Conservation (phyloP, 2,113 vertebrate genomes). For the Cercocebus atys region DNA sequence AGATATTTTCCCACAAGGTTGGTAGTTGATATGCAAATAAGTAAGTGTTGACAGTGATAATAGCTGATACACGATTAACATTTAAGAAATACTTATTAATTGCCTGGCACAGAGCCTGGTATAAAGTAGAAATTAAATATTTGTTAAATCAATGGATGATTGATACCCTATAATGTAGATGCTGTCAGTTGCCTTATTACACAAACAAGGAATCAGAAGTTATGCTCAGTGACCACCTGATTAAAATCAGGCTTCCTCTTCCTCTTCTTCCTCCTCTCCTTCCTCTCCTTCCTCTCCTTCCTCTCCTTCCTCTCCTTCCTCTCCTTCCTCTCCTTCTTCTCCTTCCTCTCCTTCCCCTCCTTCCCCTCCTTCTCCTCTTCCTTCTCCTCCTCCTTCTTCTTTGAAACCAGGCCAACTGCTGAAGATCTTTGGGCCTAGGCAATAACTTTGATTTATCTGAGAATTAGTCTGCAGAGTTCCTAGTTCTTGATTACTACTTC, state of each 20-base stretch:
- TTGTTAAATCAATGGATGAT: background rate
- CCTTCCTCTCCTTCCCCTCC: too few species aligned
- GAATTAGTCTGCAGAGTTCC: background rate
- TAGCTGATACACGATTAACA: background rate
- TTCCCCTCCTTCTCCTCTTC: too few species aligned
- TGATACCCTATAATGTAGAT: background rate
- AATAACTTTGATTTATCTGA: background rate
- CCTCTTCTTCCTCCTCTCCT: rapidly evolving
- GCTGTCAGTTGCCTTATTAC: background rate
- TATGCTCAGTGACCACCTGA: background rate
- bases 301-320: rapidly evolving
- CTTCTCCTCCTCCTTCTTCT: too few species aligned
- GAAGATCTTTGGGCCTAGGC: background rate
- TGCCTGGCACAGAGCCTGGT: background rate
- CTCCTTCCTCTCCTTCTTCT: too few species aligned
- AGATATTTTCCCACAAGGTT: background rate
- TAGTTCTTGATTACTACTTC: background rate
- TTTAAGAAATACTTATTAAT: constrained; percentile 23
- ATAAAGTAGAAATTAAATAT: background rate
- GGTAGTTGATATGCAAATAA: background rate
- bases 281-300: too few species aligned
- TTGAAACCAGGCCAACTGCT: background rate
- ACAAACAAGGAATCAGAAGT: background rate
- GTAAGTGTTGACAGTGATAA: background rate
- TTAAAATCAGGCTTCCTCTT: background rate